Conservation (phyloP, 2,113 vertebrate genomes). For the Sinocyclocheilus rhinocerous region DNA sequence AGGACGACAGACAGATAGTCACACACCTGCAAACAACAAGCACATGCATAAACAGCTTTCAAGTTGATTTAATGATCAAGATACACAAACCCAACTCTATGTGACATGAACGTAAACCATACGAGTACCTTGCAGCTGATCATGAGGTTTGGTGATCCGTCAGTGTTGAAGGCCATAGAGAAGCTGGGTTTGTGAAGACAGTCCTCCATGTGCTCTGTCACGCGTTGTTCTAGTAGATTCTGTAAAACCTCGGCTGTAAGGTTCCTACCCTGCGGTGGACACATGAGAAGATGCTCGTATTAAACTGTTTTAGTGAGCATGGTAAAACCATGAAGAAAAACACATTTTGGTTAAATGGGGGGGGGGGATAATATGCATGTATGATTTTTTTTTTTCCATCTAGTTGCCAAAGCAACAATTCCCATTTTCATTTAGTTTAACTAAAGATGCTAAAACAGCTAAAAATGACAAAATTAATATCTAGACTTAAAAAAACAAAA, state of each 20-base stretch:
- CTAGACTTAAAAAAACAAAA: too few relatives aligned
- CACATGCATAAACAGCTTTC: neutral
- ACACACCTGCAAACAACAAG: slow-evolving; percentile 68
- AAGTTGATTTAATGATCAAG: neutral
- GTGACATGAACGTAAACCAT: neutral
- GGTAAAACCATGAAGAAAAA: too few relatives aligned
- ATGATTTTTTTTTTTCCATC: too few relatives aligned
- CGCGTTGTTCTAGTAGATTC: slow-evolving; percentile 67
- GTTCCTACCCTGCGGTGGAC: slow-evolving; percentile 61
- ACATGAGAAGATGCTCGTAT: neutral
- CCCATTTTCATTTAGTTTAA: too few relatives aligned
- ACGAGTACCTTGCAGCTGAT: slow-evolving; percentile 73
- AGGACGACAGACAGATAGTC: slow-evolving; percentile 76
- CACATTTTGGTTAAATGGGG: too few relatives aligned
- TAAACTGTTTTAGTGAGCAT: neutral
- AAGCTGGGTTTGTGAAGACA: slow-evolving; percentile 72
- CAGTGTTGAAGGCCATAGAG: slow-evolving; percentile 64
- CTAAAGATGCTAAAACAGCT: too few relatives aligned
- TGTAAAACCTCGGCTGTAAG: slow-evolving; percentile 65
- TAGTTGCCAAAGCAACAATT: too few relatives aligned
- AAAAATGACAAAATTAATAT: too few relatives aligned
- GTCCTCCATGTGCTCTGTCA: slow-evolving; percentile 73
- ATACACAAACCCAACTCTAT: neutral
- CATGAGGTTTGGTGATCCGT: slow-evolving; percentile 67
- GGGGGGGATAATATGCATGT: too few relatives aligned